Conservation (phyloP, 2,113 vertebrate species). For the Petroica traversi region DNA sequence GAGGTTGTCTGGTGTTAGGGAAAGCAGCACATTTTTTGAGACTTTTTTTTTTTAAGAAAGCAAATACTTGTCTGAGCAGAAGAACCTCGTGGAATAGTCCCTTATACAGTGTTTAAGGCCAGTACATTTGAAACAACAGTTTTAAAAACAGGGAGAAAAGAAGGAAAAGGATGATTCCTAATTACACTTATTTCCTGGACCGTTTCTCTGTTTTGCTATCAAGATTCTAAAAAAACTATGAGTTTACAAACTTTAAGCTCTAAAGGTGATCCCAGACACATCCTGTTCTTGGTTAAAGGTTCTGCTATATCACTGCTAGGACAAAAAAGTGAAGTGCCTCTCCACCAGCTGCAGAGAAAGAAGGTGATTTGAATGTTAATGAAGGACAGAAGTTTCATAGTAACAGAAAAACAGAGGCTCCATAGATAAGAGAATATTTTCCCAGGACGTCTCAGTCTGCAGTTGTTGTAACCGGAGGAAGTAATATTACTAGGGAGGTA, state of each 20-base stretch:
- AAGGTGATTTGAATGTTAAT: slow-evolving; percentile 58
- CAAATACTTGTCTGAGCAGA: not conserved
- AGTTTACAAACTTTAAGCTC: slow-evolving; percentile 41
- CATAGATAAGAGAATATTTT: slow-evolving; percentile 66
- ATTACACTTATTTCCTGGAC: not conserved
- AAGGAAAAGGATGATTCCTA: not conserved
- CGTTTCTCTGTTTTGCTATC: not conserved
- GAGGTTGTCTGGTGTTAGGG: not conserved
- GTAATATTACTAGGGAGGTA: slow-evolving; percentile 63
- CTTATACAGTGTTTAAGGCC: not conserved
- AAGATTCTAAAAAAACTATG: not conserved
- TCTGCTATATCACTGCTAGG: slow-evolving; percentile 42
- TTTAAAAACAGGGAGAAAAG: not conserved
- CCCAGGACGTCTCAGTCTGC: slow-evolving; percentile 33
- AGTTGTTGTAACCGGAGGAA: slow-evolving; percentile 55
- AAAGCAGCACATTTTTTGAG: not conserved
- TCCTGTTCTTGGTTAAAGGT: slow-evolving; percentile 34
- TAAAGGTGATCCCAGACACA: slow-evolving; percentile 24
- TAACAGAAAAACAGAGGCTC: slow-evolving; percentile 55
- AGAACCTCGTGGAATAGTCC: not conserved
- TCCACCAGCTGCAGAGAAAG: slow-evolving; percentile 53
- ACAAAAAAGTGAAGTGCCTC: slow-evolving; percentile 60
- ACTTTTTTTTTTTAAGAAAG: not conserved
- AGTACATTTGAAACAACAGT: not conserved
- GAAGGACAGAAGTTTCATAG: slow-evolving; percentile 56